Base-by-base conservation (phyloP, 2,113 vertebrate species). In the Macquaria ambigua region DNA sequence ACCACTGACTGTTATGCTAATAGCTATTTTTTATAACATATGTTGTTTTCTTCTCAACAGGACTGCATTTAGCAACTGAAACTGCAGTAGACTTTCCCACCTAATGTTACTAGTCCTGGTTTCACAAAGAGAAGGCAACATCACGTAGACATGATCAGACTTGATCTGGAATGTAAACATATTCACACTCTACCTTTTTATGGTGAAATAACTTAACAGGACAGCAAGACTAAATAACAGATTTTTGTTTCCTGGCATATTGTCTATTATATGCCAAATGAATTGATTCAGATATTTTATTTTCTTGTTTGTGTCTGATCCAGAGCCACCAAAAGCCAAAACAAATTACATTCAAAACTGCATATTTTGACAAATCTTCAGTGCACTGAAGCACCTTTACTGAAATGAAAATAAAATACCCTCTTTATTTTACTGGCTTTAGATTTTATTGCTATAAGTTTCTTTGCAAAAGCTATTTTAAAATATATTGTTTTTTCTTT, bases 1-100 rank as follows among this genome's bases (percentile, higher is more conserved):
- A 46, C 0, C 4, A 61, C 55, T 71, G 58, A 85, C 64, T 83
- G 31, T 79, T 85, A 21, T 63, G 15, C 56, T 71, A 71, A 79
- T 6, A 59, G 70, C 20, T 74, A 20, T 50, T 34, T 20, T 46
- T 41, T 16, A 76, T 12, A 34, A 34, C 3, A 64, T 11, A 20
- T 14, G 11, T 37, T 52, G 20, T 52, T n/a, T 53, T 16, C 12
- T 46, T 15, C 46, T 52, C 21, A 50, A 50, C 20, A 21, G 28
- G 67, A 39, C 21, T 7, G 4, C 4, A 20, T 64, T 39, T 2
- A 63, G 14, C 11, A 62, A 10, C 12, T n/a, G 37, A 55, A 10
- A 50, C 18, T 16, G 8, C 20, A 53, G 55, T 18, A 4, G 28
- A 61, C 8, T 12, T 11, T 48, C 14, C 4, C 14, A 2, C 2